A percentile compares a stretch with the other conserved stretches of the same genome.
Conservation (phyloP, 2,888 invertebrate species). For the Acanthosoma haemorrhoidale region DNA sequence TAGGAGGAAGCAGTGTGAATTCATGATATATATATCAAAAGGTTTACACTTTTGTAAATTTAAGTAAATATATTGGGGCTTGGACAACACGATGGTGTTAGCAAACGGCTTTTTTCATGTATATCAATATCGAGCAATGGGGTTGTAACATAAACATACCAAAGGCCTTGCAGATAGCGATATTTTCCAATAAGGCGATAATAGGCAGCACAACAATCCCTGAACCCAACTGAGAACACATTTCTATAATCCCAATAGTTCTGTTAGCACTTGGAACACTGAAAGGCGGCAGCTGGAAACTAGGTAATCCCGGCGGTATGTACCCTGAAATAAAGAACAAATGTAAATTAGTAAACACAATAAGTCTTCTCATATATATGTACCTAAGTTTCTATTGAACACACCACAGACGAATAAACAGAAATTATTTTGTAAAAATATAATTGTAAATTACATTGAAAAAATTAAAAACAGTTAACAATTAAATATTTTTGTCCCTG, state of each 20-base stretch:
- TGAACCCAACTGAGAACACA: slow-evolving; percentile 73
- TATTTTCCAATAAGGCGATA: slow-evolving; percentile 81
- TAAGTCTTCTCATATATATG: too few relatives aligned
- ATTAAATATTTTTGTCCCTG: too few relatives aligned
- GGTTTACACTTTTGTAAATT: too few relatives aligned
- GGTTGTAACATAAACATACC: slow-evolving; percentile 51
- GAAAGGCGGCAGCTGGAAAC: slow-evolving; percentile 61
- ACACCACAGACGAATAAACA: too few relatives aligned
- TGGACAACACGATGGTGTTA: too few relatives aligned
- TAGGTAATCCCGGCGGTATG: slow-evolving; percentile 71
- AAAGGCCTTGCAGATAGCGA: slow-evolving; percentile 91
- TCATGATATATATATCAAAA: too few relatives aligned
- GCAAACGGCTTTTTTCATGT: too few relatives aligned
- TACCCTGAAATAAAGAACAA: slow-evolving; percentile 49
- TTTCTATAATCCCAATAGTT: slow-evolving; percentile 59
- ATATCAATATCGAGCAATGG: background rate
- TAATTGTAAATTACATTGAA: too few relatives aligned
- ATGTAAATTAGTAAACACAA: background rate
- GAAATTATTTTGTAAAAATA: too few relatives aligned
- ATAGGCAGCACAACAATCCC: slow-evolving; percentile 81
- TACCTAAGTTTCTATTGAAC: too few relatives aligned
- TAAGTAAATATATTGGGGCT: background rate
- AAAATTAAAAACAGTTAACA: too few relatives aligned
- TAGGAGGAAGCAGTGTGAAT: too few relatives aligned
- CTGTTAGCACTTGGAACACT: slow-evolving; percentile 57